A percentile compares a stretch with the other conserved stretches of the same genome.
Evolutionary conservation across 2,888 invertebrate species (phyloP).

Genomic region (Xestoiulus laeticollis): DNA sequence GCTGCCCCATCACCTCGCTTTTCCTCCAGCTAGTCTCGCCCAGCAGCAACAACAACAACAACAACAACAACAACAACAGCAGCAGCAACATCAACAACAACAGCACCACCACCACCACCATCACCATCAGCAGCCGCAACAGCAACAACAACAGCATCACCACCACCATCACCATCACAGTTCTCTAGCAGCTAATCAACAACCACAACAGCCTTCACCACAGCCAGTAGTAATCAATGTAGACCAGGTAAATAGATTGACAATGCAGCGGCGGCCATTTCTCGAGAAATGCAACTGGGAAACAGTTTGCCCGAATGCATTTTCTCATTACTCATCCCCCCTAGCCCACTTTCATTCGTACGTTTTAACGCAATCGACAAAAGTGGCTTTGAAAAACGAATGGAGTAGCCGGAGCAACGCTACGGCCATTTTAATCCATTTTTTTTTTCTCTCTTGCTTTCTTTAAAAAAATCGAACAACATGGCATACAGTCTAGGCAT

Average conservation of each 20-base stretch:
- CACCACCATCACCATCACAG: slow-evolving; percentile 60
- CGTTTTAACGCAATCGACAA: not conserved
- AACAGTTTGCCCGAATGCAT: not conserved
- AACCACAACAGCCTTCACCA: slow-evolving; percentile 58
- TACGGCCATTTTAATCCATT: too few species aligned
- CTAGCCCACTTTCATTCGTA: not conserved
- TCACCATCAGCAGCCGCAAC: slow-evolving; percentile 62
- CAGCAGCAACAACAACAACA: slow-evolving; percentile 61
- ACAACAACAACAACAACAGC: slow-evolving; percentile 11
- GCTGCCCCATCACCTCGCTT: slow-evolving; percentile 54
- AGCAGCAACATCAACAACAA: slow-evolving; percentile 61
- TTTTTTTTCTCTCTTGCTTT: too few species aligned
- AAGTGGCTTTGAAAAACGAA: not conserved
- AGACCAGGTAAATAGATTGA: slow-evolving; percentile 52
- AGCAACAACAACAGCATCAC: slow-evolving; percentile 58
- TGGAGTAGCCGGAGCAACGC: too few species aligned
- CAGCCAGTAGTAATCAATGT: slow-evolving; percentile 54
- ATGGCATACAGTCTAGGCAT: too few species aligned
- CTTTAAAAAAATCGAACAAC: too few species aligned
- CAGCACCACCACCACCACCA: slow-evolving; percentile 65
- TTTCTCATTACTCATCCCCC: not conserved
- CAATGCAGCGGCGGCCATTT: too few species aligned
- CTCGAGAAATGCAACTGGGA: not conserved
- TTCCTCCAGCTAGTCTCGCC: slow-evolving; percentile 45
- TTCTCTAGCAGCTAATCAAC: slow-evolving; percentile 11